These are phyloP conservation scores for Watsonalla binaria DNA, from an alignment of 2,888 invertebrate species.

Conservation along the genomic window DNA sequence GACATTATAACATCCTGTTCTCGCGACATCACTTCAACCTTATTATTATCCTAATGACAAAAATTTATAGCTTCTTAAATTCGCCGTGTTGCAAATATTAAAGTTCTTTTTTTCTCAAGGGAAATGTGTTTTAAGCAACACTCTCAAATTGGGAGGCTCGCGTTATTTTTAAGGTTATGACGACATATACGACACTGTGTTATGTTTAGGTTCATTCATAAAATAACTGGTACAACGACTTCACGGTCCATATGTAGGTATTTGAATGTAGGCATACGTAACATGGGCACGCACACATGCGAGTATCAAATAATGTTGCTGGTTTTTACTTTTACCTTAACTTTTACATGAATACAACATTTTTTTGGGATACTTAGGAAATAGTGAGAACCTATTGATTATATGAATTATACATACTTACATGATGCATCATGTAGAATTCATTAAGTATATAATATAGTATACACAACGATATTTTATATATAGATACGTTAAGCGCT, in stretches of 20 bases:
- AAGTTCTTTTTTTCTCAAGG: constrained; percentile 40
- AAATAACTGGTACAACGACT: constrained; percentile 10
- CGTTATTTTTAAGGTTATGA: constrained; percentile 30
- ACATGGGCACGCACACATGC: not conserved
- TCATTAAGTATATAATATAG: too few species aligned
- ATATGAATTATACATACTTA: too few species aligned
- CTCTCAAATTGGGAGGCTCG: constrained; percentile 35
- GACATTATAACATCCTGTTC: constrained; percentile 76
- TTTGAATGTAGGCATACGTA: not conserved
- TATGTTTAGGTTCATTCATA: constrained; percentile 29
- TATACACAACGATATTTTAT: too few species aligned
- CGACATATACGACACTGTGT: constrained; percentile 26
- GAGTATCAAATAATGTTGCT: not conserved
- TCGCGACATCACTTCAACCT: constrained; percentile 59
- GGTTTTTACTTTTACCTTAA: too few species aligned
- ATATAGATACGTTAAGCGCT: too few species aligned
- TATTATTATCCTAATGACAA: constrained; percentile 76
- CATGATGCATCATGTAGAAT: too few species aligned
- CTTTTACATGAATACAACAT: too few species aligned
- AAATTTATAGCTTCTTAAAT: constrained; percentile 76
- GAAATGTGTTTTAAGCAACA: constrained; percentile 31
- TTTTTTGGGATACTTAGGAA: too few species aligned
- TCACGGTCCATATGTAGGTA: not conserved
- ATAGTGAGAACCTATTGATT: too few species aligned
- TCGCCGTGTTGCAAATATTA: constrained; percentile 71